Evolutionary conservation across 1,140 invertebrate species (phyloP).

Genomic region (Alviniconcha marisindica): DNA sequence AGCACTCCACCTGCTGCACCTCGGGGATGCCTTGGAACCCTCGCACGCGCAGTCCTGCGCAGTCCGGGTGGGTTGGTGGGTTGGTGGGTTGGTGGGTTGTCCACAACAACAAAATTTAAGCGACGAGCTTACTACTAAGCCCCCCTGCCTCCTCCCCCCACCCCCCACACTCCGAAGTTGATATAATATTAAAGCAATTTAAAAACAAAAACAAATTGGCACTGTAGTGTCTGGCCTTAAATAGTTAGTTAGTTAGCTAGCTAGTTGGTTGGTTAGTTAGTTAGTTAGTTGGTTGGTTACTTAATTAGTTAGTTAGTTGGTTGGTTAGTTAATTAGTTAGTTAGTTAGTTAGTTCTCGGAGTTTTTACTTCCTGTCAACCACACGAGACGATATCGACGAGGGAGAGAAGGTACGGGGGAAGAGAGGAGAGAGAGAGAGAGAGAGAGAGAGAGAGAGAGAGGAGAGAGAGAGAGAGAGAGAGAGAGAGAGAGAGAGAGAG

Average conservation of each 20-base stretch:
- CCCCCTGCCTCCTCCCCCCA: too few relatives aligned
- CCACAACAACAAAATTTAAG: too few relatives aligned
- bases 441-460: not conserved
- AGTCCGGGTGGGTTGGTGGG: not conserved
- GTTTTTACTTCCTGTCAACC: too few relatives aligned
- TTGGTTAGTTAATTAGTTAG: too few relatives aligned
- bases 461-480: not conserved
- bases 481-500: not conserved
- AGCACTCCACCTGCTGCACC: conserved; percentile 30
- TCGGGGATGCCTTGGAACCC: conserved; percentile 9
- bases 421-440: not conserved
- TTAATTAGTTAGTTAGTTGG: not conserved
- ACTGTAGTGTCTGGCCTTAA: not conserved
- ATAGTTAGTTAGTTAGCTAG: not conserved
- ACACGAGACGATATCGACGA: too few relatives aligned
- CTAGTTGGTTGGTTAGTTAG: too few relatives aligned
- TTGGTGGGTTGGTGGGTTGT: not conserved
- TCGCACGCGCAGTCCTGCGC: not conserved
- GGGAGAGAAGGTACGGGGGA: not conserved
- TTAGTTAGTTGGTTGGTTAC: not conserved
- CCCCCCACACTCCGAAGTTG: too few relatives aligned
- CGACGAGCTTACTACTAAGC: too few relatives aligned
- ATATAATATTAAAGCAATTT: too few relatives aligned
- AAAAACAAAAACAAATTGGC: too few relatives aligned
- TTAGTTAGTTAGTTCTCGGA: too few relatives aligned